These are phyloP conservation scores for Rhea americana DNA, from an alignment of 2,113 vertebrate species.

Conservation along the genomic window DNA sequence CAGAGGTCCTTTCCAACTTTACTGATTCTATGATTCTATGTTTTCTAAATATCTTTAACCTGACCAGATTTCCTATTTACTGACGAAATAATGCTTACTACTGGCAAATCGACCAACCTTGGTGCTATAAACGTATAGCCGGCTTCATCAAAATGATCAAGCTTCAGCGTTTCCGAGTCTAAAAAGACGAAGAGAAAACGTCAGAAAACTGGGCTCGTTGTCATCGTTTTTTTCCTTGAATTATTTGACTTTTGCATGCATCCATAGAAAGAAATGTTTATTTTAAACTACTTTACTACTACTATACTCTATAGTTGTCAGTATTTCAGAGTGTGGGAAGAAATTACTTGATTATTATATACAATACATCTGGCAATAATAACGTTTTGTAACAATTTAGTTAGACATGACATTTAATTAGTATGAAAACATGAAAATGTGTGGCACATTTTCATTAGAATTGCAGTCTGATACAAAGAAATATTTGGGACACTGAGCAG, in stretches of 20 bases:
- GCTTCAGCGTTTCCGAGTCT: slow-evolving; percentile 88
- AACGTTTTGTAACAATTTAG: not conserved
- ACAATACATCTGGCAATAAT: not conserved
- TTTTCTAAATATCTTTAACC: not conserved
- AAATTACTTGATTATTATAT: not conserved
- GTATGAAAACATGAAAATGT: not conserved
- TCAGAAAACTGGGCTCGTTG: not conserved
- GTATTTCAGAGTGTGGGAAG: not conserved
- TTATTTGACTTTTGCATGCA: not conserved
- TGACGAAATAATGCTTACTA: not conserved
- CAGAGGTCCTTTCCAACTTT: too few species aligned
- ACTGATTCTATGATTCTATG: too few species aligned
- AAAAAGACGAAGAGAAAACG: slow-evolving; percentile 61
- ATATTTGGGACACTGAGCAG: not conserved
- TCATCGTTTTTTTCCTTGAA: not conserved
- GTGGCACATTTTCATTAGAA: not conserved
- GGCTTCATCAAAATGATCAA: slow-evolving; percentile 86
- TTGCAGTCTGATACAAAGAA: not conserved
- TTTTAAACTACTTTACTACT: not conserved
- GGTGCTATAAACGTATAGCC: slow-evolving; percentile 93
- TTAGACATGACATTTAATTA: not conserved
- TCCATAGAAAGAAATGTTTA: not conserved
- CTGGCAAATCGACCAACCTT: slow-evolving; percentile 81
- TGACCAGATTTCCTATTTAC: not conserved
- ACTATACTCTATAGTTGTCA: not conserved